Conservation (phyloP, 2,797 vertebrate genomes). For the Notolabrus celidotus region DNA sequence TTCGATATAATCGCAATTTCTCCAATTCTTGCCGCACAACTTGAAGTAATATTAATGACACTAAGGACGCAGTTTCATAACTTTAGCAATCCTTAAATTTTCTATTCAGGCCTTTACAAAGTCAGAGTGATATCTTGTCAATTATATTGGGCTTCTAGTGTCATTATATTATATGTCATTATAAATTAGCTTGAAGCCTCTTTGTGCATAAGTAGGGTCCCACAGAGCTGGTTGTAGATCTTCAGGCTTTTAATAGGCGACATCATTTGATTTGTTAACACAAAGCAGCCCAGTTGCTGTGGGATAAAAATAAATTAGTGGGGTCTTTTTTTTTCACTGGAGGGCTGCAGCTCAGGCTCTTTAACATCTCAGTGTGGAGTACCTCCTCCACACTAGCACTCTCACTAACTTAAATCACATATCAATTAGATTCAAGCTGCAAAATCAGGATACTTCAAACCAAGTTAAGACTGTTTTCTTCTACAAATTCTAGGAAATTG, state of each 20-base stretch:
- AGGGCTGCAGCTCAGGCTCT: conserved; percentile 6
- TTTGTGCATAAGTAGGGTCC: neutral
- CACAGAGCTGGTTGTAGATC: neutral
- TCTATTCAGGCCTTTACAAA: neutral
- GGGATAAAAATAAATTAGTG: conserved; percentile 28
- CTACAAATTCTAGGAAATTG: neutral
- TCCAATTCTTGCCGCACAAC: too few relatives aligned
- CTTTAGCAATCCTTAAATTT: neutral
- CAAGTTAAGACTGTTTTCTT: neutral
- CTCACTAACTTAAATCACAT: conserved; percentile 1
- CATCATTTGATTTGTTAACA: conserved; percentile 25
- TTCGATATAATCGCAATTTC: too few relatives aligned
- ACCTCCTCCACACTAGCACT: neutral
- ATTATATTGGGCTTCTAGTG: neutral
- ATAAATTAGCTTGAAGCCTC: neutral
- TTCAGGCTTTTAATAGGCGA: conserved; percentile 7
- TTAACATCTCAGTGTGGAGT: conserved; percentile 1
- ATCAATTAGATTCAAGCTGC: neutral
- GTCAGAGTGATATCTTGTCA: too few relatives aligned
- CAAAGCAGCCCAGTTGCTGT: conserved; percentile 33
- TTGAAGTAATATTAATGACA: too few relatives aligned
- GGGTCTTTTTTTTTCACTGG: neutral
- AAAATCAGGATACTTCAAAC: neutral
- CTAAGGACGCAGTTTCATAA: neutral
- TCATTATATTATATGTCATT: neutral